Evolutionary conservation across 2,797 vertebrate species (phyloP).

Genomic region (Austrolebias charrua): DNA sequence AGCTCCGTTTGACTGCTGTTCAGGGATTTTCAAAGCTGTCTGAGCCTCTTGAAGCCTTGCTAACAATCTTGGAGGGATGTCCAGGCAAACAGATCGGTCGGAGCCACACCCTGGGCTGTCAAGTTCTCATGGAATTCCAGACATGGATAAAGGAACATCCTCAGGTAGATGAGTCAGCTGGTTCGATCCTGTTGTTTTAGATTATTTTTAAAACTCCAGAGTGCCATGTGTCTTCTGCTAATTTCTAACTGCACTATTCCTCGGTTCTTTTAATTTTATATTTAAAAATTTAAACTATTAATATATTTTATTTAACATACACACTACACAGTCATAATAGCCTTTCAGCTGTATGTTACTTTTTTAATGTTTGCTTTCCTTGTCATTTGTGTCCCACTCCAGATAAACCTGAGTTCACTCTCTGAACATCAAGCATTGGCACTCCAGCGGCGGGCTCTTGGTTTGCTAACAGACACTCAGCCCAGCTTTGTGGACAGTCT

Average conservation of each 20-base stretch:
- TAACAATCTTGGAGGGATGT: conserved; percentile 74
- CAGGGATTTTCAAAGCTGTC: conserved; percentile 73
- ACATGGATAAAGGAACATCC: conserved; percentile 70
- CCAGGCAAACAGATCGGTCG: conserved; percentile 69
- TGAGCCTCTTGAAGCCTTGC: conserved; percentile 71
- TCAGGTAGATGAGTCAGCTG: conserved; percentile 43
- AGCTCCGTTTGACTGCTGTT: conserved; percentile 65
- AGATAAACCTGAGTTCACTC: conserved; percentile 62
- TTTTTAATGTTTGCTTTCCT: neutral
- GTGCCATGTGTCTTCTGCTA: neutral
- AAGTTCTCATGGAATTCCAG: conserved; percentile 75
- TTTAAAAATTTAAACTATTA: neutral
- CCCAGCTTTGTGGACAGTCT: conserved; percentile 62
- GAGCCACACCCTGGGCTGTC: conserved; percentile 61
- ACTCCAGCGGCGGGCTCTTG: conserved; percentile 70
- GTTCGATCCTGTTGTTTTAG: neutral
- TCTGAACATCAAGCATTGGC: conserved; percentile 39
- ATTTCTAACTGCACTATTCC: neutral
- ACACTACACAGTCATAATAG: no score
- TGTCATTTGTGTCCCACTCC: conserved; percentile 3
- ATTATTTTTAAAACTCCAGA: neutral
- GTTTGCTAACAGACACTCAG: conserved; percentile 63
- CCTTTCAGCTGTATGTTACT: no score
- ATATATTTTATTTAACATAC: neutral
- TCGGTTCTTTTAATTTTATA: neutral